Evolutionary conservation across 2,797 vertebrate genomes (phyloP), one percentile per base, ranked within the genome.

Genomic region (Manis javanica): DNA sequence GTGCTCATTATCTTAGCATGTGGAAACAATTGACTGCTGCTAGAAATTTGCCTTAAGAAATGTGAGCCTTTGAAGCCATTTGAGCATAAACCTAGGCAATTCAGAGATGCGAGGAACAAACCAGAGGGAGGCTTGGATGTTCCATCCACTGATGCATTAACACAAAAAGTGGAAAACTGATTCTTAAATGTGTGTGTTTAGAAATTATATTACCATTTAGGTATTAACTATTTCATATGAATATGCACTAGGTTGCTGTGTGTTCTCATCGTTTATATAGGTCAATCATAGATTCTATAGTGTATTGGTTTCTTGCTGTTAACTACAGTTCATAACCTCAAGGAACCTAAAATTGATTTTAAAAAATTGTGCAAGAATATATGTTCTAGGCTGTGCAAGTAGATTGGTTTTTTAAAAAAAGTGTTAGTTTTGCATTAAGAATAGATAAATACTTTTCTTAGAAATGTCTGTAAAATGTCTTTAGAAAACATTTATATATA

Each of bases 21-120:
- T 75, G 61, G 42, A 37, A 79, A 91, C 72, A 71, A 59, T 16
- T 61, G 63, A 21, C 59, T 91, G 16, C 39, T 18, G 10, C 77
- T 81, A 68, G 26, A 81, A 86, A 79, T 42, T 63, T 86, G 14
- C n/a, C 66, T 86, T 74, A 81, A 89, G 77, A 92, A 87, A 61
- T 86, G 81, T 78, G 29, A 87, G 61, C 46, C 14, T 87, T 72
- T 83, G 24, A 66, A 59, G 34, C 24, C 77, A 12, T 90, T 72
- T 39, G 69, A 93, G 24, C 29, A 49, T 78, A 84, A 93, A 69
- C 18, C 8, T 81, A 51, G 53, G 55, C n/a, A 81, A 74, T 85
- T 92, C 31, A 90, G 51, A 72, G n/a, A 87, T 34, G 16, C 15
- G 55, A 21, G 31, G 39, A 78, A 91, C 23, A 78, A 61, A 66